Conservation (phyloP, 2,797 vertebrate species). For the Melopsittacus undulatus region DNA sequence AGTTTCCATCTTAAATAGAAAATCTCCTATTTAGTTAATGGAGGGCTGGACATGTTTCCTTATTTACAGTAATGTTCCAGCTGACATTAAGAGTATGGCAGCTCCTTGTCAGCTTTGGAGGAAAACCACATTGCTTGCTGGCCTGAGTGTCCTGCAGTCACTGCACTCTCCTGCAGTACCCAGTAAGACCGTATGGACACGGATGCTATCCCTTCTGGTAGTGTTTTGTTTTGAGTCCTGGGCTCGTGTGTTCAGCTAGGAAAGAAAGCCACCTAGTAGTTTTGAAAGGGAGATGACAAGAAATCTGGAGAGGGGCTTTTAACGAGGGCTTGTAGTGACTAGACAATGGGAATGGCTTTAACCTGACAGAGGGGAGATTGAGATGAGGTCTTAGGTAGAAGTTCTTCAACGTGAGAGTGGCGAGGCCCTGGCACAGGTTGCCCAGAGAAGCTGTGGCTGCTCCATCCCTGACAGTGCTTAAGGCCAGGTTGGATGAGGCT, state of each 20-base stretch:
- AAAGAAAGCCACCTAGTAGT: not conserved
- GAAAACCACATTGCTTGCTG: not conserved
- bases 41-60: not conserved
- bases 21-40: not conserved
- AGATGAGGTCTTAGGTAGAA: not conserved
- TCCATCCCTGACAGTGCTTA: not conserved
- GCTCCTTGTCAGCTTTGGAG: not conserved
- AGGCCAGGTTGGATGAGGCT: not conserved
- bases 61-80: not conserved
- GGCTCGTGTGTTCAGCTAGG: not conserved
- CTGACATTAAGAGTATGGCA: not conserved
- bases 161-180: not conserved
- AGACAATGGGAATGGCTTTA: not conserved
- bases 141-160: rapidly evolving
- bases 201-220: not conserved
- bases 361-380: not conserved
- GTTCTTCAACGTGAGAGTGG: not conserved
- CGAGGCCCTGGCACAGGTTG: not conserved
- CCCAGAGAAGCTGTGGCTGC: too few species aligned
- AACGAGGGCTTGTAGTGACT: not conserved
- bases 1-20: not conserved
- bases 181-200: not conserved
- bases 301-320: not conserved
- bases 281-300: not conserved
- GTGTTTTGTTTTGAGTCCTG: not conserved